Evolutionary conservation across 53 echinoderm and acorn worm genomes (phyloP).

Genomic region (Echinarachnius parma): DNA sequence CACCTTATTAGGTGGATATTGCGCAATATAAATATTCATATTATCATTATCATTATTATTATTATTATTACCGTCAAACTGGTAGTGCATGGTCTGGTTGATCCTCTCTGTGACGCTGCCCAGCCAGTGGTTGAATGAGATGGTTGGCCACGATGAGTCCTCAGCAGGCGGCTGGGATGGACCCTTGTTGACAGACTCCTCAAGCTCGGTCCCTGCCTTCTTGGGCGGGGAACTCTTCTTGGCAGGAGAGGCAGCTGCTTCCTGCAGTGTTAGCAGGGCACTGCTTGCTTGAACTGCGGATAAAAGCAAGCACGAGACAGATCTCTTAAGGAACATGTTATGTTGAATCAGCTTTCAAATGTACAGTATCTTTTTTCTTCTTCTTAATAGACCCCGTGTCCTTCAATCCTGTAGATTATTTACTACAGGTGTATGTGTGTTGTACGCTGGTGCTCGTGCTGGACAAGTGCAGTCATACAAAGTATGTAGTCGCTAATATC

Average conservation of each 20-base stretch:
- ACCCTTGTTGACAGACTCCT: constrained; percentile 6
- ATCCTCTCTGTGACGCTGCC: constrained; percentile 95
- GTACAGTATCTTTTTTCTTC: too few relatives aligned
- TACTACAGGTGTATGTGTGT: too few relatives aligned
- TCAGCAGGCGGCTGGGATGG: constrained; percentile 28
- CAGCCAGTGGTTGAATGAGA: constrained; percentile 78
- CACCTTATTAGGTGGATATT: too few relatives aligned
- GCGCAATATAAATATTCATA: too few relatives aligned
- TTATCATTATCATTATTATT: too few relatives aligned
- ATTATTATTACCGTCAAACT: constrained; percentile 94
- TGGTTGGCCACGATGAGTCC: constrained; percentile 42
- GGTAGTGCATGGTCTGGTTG: constrained; percentile 97
- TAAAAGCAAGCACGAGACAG: not conserved
- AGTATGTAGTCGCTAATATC: too few relatives aligned
- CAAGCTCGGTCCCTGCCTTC: not conserved
- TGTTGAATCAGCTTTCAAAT: not conserved
- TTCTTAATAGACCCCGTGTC: too few relatives aligned
- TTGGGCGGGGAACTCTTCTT: constrained; percentile 57
- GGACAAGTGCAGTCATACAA: too few relatives aligned
- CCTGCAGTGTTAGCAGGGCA: constrained; percentile 91
- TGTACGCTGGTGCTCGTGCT: too few relatives aligned
- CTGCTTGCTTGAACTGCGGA: constrained; percentile 89
- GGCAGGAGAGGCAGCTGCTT: constrained; percentile 61
- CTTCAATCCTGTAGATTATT: too few relatives aligned
- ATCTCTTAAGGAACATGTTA: not conserved